These are phyloP conservation scores for Chionis minor DNA, from an alignment of 2,113 vertebrate genomes.

Conservation along the genomic window DNA sequence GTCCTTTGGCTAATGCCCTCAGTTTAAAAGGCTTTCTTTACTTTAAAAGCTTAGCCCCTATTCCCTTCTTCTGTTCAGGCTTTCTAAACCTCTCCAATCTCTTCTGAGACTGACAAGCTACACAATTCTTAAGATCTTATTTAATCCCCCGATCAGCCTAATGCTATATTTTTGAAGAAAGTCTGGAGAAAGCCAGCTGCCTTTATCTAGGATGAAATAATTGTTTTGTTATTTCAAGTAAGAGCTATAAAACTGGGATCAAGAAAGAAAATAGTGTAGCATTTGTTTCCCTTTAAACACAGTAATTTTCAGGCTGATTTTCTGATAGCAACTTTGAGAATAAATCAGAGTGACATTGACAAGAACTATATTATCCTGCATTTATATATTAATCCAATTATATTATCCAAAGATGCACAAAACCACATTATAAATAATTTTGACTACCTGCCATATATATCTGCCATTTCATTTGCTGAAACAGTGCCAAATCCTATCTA, in stretches of 20 bases:
- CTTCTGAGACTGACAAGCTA: neutral
- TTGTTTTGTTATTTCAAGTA: neutral
- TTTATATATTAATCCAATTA: neutral
- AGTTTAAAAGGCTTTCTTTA: constrained; percentile 10
- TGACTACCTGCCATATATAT: neutral
- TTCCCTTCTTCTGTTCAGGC: neutral
- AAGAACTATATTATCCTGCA: neutral
- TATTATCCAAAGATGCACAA: neutral
- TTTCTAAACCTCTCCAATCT: constrained; percentile 12
- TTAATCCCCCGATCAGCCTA: neutral
- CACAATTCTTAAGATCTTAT: neutral
- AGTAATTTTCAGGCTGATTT: neutral
- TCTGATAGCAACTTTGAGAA: neutral
- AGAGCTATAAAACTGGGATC: neutral
- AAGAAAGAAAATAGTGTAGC: neutral
- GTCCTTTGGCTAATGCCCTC: neutral
- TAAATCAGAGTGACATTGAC: neutral
- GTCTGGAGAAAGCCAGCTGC: neutral
- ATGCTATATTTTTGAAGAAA: neutral
- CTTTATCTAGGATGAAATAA: neutral
- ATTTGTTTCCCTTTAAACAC: neutral
- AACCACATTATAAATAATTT: neutral
- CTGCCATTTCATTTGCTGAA: neutral
- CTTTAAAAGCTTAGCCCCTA: neutral
- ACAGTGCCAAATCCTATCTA: neutral